Evolutionary conservation across 2,888 invertebrate species (phyloP), one percentile per base, ranked within the genome.

Genomic region (Carterocephalus palaemon): DNA sequence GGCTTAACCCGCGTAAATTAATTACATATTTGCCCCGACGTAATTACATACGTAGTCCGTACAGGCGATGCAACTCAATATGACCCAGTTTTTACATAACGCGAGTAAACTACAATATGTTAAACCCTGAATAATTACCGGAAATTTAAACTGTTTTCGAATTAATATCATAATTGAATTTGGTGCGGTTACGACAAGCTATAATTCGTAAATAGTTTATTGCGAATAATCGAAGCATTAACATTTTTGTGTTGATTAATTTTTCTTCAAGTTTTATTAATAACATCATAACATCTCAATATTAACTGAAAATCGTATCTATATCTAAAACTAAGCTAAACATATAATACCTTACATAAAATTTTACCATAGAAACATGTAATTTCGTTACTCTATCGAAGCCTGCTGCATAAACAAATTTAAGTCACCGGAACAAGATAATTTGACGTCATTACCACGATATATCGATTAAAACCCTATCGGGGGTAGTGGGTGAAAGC

Each of bases 21-120:
- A 76, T 75, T 63, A 70, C 64, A 62, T 64, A 67, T 73, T 73
- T 71, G 64, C 64, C 51, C 52, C 48, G 53, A 54, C 55, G 66
- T 72, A 75, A 75, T 75, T 45, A 45, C 45, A 37, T 70, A 74
- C 68, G 57, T 61, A 57, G 62, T 59, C 54, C 52, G 60, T 59
- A 53, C 42, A 45, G 51, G 54, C 56, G 59, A 59, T 65, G 61
- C 68, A 65, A 67, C 69, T 71, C 57, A 60, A 69, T 70, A 62
- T 66, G 72, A 66, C 73, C 75, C 59, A 69, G 58, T 75, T 76
- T 68, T 70, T 69, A 54, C 59, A 54, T 46, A 51, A 51, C 47
- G 43, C 52, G 52, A 54, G 49, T 51, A 51, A 52, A 46, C 56
- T 49, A 49, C 42, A 46, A 46, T 45, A 49, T 57, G 55, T 57